Percentiles rank a stretch among this genome's conserved stretches.
These are phyloP conservation scores for Sciurus niger DNA, from an alignment of 2,113 vertebrate genomes.

Conservation along the genomic window DNA sequence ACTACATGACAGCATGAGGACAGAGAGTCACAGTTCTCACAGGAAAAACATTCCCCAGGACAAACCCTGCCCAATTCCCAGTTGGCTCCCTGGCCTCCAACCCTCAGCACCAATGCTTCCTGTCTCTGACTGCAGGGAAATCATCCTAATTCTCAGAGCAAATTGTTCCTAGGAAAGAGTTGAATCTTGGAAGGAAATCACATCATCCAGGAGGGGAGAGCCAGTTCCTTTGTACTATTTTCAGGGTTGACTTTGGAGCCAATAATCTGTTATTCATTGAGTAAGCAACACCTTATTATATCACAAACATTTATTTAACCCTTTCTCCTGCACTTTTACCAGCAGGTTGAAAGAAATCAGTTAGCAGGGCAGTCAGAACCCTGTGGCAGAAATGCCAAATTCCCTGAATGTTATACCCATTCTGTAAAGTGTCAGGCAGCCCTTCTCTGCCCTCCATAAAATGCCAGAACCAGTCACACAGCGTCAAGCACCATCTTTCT, in stretches of 20 bases:
- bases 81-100: constrained; percentile 31
- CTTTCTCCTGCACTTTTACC: constrained; percentile 89
- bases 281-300: constrained; percentile 99
- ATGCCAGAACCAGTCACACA: too few relatives aligned
- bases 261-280: constrained; percentile 92
- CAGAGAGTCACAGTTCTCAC: background rate
- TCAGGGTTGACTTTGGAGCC: constrained; percentile 91
- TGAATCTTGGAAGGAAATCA: constrained; percentile 91
- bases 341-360: too few relatives aligned
- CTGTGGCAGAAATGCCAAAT: too few relatives aligned
- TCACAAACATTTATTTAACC: constrained; percentile 99
- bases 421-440: too few relatives aligned
- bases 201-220: constrained; percentile 90
- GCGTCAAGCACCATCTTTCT: too few relatives aligned
- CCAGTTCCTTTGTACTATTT: constrained; percentile 91
- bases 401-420: too few relatives aligned
- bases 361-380: too few relatives aligned
- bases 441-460: too few relatives aligned
- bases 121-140: constrained; percentile 83
- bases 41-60: background rate
- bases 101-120: constrained; percentile 72
- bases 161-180: constrained; percentile 87
- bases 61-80: background rate
- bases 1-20: background rate
- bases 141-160: constrained; percentile 87